These are phyloP conservation scores for Natrix natrix DNA, from an alignment of 2,797 vertebrate species.

Conservation along the genomic window DNA sequence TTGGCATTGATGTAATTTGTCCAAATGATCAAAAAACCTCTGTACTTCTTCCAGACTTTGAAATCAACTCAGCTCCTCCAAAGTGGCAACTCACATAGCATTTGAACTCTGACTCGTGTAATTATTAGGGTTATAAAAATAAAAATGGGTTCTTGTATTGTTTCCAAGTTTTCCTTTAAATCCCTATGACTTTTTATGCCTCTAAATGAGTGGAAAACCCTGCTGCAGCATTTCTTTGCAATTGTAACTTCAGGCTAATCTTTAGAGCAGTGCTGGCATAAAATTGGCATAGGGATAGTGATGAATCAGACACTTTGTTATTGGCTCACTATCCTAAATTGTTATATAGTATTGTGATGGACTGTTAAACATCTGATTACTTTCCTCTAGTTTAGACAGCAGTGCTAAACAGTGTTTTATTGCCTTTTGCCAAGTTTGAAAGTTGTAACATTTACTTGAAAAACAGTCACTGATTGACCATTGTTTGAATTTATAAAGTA, in stretches of 20 bases:
- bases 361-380: constrained; percentile 20
- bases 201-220: neutral
- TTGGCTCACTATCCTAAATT: constrained; percentile 18
- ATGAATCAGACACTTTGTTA: constrained; percentile 8
- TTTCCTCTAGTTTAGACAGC: constrained; percentile 6
- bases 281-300: neutral
- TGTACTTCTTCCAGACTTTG: neutral
- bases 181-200: constrained; percentile 3
- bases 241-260: constrained; percentile 19
- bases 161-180: neutral
- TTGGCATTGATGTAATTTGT: neutral
- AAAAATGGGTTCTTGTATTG: neutral
- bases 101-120: neutral
- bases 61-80: neutral
- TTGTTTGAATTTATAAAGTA: neutral
- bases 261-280: neutral
- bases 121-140: neutral
- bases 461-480: neutral
- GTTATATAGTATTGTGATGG: constrained; percentile 2
- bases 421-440: neutral
- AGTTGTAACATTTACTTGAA: neutral
- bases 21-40: neutral
- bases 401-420: neutral
- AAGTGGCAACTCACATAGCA: neutral
- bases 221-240: neutral